Conservation (phyloP, 2,113 vertebrate genomes). For the Phylloscopus whistleri region DNA sequence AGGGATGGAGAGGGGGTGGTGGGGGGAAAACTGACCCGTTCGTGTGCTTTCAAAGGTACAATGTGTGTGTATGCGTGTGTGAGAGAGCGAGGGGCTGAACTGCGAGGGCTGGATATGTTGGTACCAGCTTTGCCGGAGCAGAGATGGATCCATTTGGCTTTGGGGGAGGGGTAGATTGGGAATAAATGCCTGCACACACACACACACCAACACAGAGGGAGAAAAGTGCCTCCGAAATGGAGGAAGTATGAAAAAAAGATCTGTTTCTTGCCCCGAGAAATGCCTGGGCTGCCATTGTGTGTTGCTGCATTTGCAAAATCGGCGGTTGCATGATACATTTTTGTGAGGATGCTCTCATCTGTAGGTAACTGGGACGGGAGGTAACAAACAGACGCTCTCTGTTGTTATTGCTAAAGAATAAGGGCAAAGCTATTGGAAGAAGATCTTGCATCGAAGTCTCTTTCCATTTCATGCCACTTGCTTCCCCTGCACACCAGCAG, state of each 20-base stretch:
- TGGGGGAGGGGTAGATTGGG: conserved; percentile 17
- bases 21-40: neutral
- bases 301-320: conserved; percentile 38
- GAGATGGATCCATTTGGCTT: neutral
- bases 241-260: neutral
- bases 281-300: conserved; percentile 30
- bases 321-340: neutral
- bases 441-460: neutral
- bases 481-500: neutral
- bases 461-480: conserved; percentile 16
- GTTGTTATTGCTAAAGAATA: conserved; percentile 58
- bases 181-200: conserved; percentile 31
- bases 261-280: neutral
- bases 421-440: conserved; percentile 41
- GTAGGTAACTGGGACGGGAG: conserved; percentile 55
- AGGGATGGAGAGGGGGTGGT: neutral
- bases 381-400: conserved; percentile 20
- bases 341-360: conserved; percentile 42
- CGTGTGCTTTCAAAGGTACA: neutral
- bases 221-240: conserved; percentile 69
- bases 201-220: neutral
- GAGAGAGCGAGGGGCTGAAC: neutral
- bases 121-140: neutral
- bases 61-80: neutral
- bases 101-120: neutral